Base-by-base conservation (phyloP, 2,113 vertebrate genomes). In the Crotalus viridis region DNA sequence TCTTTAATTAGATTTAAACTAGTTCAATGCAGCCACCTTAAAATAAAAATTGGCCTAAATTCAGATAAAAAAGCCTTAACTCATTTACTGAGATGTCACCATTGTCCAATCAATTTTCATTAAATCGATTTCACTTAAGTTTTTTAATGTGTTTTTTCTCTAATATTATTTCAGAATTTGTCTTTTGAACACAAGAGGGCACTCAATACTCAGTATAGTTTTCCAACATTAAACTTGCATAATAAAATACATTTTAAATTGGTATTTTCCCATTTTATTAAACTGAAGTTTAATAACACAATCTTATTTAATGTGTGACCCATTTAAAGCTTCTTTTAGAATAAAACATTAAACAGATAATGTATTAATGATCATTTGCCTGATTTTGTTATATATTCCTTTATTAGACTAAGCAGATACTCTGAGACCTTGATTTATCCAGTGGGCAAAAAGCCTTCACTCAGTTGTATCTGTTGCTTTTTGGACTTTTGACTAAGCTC, bases 121-220 rank as follows among this genome's bases (percentile, higher is more conserved):
- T 22, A 43, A 33, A 54, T 46, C 6, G 19, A 81, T 93, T 89
- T 89, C 28, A 39, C 7, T 57, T 57, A 56, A 43, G 1, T 81
- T 39, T 81, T 81, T 43, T 3, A 81, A 81, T 43, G 17, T 57
- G n/a, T 19, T 87, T 26, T 89, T 17, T 54, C 10, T 3, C n/a
- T 17, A 59, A 26, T 4, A 56, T 89, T 89, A 39, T 51, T 1
- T 85, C 56, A 85, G 85, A 95, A 87, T 96, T 96, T 88, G 10
- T 5, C 28, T 55, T 1, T 26, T 85, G 57, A 96, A 94, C 98
- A 97, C 95, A 74, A 6, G 97, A 95, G 94, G 97, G 94, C 95
- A 95, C 91, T 87, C 91, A 85, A 90, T 85, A 89, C 4, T 87
- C 92, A 95, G 28, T 74, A 94, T 15, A 85, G 39, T 59, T 89